Evolutionary conservation across 1,140 invertebrate genomes (phyloP).

Genomic region (Anastrepha ludens): DNA sequence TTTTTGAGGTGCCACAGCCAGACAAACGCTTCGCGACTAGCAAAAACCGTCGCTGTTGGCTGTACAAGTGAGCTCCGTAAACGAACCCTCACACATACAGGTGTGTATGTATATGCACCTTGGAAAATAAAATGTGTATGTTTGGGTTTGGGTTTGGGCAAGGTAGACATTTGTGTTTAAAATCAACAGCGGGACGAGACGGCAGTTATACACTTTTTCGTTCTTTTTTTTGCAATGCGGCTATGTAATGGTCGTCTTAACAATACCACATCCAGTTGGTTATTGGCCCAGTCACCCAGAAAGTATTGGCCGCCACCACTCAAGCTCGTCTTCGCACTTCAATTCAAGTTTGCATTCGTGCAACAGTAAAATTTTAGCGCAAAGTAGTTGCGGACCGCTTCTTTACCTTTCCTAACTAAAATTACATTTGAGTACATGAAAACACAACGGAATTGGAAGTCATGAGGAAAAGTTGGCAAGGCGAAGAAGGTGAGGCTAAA

Average conservation of each 20-base stretch:
- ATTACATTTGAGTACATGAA: background rate
- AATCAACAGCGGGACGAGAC: no score
- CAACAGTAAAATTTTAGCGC: constrained; percentile 8
- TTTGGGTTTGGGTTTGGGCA: background rate
- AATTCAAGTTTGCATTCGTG: background rate
- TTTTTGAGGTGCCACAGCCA: no score
- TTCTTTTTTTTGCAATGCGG: background rate
- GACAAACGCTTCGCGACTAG: no score
- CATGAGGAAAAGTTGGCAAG: background rate
- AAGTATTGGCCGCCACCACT: constrained; percentile 9
- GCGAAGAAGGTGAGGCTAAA: background rate
- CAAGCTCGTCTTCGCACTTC: constrained; percentile 28
- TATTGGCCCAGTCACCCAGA: constrained; percentile 41
- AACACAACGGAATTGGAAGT: background rate
- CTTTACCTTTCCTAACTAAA: background rate
- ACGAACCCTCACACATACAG: no score
- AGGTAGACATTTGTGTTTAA: background rate
- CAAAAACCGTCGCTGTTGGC: no score
- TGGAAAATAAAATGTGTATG: no score
- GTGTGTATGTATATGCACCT: no score
- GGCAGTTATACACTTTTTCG: background rate
- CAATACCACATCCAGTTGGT: constrained; percentile 1
- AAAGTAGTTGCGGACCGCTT: background rate
- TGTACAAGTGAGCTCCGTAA: no score
- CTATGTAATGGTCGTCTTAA: background rate